Percentiles rank a stretch among this genome's conserved stretches.
phyloP scores from a whole-genome alignment of 1,140 invertebrate species.

The Caerostris extrusa region DNA sequence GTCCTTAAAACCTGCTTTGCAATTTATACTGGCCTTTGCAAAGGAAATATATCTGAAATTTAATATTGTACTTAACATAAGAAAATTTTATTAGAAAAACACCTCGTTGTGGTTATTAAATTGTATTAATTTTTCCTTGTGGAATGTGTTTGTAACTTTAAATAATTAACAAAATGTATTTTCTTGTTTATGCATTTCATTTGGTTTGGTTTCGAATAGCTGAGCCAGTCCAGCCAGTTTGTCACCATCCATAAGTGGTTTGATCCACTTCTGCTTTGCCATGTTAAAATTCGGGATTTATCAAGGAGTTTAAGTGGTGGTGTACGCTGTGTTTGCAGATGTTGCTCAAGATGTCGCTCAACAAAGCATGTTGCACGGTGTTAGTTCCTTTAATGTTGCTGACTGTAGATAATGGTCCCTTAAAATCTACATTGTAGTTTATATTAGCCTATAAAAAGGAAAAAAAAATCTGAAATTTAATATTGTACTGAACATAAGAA shows the following conservation, averaged over 20 bases:
- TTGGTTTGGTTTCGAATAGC: too few relatives aligned
- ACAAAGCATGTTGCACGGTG: background rate
- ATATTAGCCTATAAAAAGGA: too few relatives aligned
- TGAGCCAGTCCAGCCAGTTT: background rate
- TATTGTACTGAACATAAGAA: too few relatives aligned
- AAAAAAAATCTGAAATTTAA: too few relatives aligned
- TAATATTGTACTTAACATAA: too few relatives aligned
- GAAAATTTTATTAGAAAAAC: too few relatives aligned
- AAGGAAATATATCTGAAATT: too few relatives aligned
- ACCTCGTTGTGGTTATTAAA: too few relatives aligned
- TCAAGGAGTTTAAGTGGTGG: background rate
- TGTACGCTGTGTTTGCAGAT: background rate
- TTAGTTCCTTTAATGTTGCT: constrained; percentile 17
- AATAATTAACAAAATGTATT: too few relatives aligned
- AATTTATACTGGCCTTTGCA: background rate
- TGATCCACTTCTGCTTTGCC: constrained; percentile 1
- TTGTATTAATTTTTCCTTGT: too few relatives aligned
- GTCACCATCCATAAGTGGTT: constrained; percentile 32
- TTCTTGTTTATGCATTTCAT: too few relatives aligned
- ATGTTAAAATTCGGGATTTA: constrained; percentile 28
- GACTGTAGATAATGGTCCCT: background rate
- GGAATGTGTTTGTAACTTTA: too few relatives aligned
- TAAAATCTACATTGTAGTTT: background rate
- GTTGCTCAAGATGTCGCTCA: background rate
- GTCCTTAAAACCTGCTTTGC: background rate